These are phyloP conservation scores for Erpornis zantholeuca DNA, from an alignment of 2,113 vertebrate species.

Conservation along the genomic window DNA sequence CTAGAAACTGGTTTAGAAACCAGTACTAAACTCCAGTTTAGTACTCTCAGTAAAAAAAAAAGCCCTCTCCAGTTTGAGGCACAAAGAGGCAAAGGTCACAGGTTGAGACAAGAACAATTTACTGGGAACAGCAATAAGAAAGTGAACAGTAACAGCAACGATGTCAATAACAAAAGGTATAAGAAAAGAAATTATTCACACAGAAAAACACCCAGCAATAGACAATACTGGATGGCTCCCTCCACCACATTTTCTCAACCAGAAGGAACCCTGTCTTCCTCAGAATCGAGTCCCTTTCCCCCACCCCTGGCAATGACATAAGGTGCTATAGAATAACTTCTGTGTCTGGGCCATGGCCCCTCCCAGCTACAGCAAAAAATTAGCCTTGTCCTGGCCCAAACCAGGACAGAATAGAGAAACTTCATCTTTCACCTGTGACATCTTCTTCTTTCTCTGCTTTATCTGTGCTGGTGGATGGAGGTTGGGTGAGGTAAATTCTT, in stretches of 20 bases:
- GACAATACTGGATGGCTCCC: neutral
- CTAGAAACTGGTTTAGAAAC: too few species aligned
- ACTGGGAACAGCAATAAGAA: neutral
- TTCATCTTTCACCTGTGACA: neutral
- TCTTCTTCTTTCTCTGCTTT: neutral
- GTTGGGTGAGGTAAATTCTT: neutral
- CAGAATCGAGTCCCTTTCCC: neutral
- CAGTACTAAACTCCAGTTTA: neutral
- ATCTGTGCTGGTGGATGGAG: neutral
- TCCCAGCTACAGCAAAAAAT: neutral
- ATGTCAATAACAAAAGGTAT: neutral
- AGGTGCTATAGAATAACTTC: neutral
- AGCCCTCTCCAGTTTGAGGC: neutral
- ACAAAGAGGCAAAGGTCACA: neutral
- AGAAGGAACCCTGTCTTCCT: neutral
- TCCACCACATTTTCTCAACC: neutral
- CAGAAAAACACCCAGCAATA: neutral
- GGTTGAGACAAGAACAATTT: neutral
- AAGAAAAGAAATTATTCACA: neutral
- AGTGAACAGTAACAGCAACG: neutral
- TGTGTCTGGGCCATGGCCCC: neutral
- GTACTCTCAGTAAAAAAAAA: neutral
- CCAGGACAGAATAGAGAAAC: neutral
- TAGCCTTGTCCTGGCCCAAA: neutral
- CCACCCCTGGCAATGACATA: neutral